phyloP scores from a whole-genome alignment of 2,113 vertebrate genomes.

The Nansenia antarctica region DNA sequence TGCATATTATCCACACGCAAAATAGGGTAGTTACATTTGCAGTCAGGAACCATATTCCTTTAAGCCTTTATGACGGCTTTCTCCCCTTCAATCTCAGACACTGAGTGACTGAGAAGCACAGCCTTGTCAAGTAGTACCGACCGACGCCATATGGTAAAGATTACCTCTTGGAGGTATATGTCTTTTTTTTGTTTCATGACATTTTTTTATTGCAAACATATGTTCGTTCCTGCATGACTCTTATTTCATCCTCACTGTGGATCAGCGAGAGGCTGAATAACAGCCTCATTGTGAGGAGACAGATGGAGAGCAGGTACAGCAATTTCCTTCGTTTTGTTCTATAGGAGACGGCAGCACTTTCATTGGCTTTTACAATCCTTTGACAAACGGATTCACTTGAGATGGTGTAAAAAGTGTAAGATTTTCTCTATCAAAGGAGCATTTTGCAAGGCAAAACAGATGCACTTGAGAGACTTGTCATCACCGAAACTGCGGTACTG shows the following conservation, averaged over 20 bases:
- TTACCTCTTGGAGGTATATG: constrained; percentile 65
- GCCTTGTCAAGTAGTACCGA: constrained; percentile 44
- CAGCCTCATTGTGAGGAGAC: constrained; percentile 35
- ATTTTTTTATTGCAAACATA: constrained; percentile 67
- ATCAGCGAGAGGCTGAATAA: constrained; percentile 33
- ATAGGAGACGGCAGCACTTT: neutral
- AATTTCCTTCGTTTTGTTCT: neutral
- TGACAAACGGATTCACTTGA: neutral
- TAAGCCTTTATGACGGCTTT: constrained; percentile 1
- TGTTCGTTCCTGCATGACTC: constrained; percentile 49
- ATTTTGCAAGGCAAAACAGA: neutral
- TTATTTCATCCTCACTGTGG: constrained; percentile 40
- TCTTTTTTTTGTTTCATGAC: constrained; percentile 48
- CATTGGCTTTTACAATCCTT: neutral
- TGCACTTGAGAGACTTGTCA: neutral
- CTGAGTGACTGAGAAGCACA: constrained; percentile 40
- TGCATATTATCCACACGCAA: neutral
- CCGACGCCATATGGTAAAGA: constrained; percentile 62
- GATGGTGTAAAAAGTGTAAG: neutral
- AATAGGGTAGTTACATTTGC: neutral
- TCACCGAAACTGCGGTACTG: neutral
- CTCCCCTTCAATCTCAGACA: neutral
- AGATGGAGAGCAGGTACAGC: constrained; percentile 22
- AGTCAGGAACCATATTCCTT: neutral
- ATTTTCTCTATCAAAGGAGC: too few relatives aligned